Base-by-base conservation (phyloP, 2,113 vertebrate species). In the Laticauda colubrina region DNA sequence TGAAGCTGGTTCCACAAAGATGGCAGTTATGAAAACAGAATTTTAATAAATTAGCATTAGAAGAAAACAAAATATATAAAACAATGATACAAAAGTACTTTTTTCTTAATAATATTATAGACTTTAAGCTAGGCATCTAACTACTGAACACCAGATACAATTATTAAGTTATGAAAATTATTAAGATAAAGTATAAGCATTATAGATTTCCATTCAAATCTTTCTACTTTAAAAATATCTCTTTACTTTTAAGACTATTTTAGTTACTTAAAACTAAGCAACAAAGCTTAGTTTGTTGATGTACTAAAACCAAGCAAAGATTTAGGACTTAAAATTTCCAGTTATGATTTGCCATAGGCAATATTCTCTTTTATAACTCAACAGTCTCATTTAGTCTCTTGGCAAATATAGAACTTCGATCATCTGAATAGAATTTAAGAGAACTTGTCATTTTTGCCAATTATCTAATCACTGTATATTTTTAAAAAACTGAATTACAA, bases 1-100 rank as follows among this genome's bases (percentile, higher is more conserved):
- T 99, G 99, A 98, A 99, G 98, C 99, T 99, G 99, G 98, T 98
- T 97, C 97, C 97, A 98, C 96, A 97, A 97, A 97, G 97, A 97
- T 94, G 98, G 96, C 96, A 96, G 96, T 98, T 98, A 69, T 97
- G 97, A 98, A 98, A 96, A 98, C 94, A 53, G 97, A 97, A 98
- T 97, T 98, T 97, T 97, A 97, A 97, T 81, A 97, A 97, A 96
- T 98, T 97, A 98, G 97, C 97, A 96, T 98, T 94, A 98, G 97
- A 95, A 96, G 94, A 95, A 96, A 91, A 95, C 90, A 94, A 94
- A 89, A 95, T 96, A 97, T 96, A 95, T 95, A 95, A 92, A 56
- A 53, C 90, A 96, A 97, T 95, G 97, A 96, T 95, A 96, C 5
- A 94, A 96, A 81, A 20, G 3, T 48, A 95, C 1, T 89, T 94